A percentile compares a stretch with the other conserved stretches of the same genome.
phyloP scores from a whole-genome alignment of 2,888 invertebrate genomes.

The Molanna angustata region DNA sequence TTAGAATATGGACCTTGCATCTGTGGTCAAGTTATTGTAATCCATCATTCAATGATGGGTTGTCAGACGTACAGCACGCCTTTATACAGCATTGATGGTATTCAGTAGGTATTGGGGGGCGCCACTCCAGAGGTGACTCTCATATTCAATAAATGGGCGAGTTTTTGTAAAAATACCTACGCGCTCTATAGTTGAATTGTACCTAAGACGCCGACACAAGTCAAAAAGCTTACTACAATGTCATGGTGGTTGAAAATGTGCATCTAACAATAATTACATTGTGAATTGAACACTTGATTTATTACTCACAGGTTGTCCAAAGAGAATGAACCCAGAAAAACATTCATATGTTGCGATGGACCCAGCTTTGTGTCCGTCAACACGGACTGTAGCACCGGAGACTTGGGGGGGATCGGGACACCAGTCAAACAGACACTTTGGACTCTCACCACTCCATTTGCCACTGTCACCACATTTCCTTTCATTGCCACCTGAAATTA shows the following conservation, averaged over 20 bases:
- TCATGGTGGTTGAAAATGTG: no score
- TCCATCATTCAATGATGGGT: no score
- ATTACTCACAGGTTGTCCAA: constrained; percentile 70
- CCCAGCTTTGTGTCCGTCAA: constrained; percentile 73
- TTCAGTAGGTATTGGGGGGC: no score
- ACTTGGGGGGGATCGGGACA: constrained; percentile 81
- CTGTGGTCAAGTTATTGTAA: no score
- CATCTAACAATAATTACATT: not conserved
- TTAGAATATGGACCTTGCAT: no score
- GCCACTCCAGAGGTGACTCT: no score
- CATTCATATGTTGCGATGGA: constrained; percentile 79
- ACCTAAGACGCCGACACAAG: not conserved
- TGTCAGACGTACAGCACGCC: no score
- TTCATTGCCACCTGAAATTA: constrained; percentile 44
- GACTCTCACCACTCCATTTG: constrained; percentile 73
- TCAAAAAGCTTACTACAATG: not conserved
- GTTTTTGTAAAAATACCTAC: no score
- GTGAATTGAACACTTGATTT: no score
- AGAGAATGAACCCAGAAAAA: constrained; percentile 78
- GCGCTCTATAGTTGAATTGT: not conserved
- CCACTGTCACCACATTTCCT: constrained; percentile 73
- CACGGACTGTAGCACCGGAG: constrained; percentile 69
- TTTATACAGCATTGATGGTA: no score
- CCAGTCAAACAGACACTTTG: constrained; percentile 83
- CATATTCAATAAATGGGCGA: no score